These are phyloP conservation scores for Dimorphilus gyrociliatus DNA, from an alignment of 2,888 invertebrate species.

Conservation along the genomic window DNA sequence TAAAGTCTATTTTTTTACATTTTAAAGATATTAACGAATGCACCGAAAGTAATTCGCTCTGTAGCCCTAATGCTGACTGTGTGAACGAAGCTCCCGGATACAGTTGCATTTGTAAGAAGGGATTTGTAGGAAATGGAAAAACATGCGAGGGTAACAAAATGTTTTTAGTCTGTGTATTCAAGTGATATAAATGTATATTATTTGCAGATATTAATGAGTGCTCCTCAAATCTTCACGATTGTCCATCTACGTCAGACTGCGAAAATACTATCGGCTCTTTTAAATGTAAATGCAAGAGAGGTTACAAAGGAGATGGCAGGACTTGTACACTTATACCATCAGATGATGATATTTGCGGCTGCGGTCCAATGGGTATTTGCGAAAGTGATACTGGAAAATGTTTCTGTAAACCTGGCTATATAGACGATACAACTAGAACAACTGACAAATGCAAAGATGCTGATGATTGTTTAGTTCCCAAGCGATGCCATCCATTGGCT, in stretches of 20 bases:
- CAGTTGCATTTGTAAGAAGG: neutral
- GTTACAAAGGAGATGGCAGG: neutral
- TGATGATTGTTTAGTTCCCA: neutral
- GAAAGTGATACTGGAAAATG: neutral
- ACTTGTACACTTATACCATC: neutral
- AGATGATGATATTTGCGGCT: neutral
- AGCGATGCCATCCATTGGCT: neutral
- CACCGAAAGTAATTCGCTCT: neutral
- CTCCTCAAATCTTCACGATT: neutral
- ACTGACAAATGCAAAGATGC: neutral
- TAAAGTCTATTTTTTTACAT: neutral
- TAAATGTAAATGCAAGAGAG: constrained; percentile 1
- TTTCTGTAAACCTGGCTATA: neutral
- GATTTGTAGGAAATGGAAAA: neutral
- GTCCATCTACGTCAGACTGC: neutral
- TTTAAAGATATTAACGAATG: constrained; percentile 1
- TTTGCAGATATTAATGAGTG: constrained; percentile 1
- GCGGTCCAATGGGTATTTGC: neutral
- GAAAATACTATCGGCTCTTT: neutral
- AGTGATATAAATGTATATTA: neutral
- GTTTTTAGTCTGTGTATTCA: neutral
- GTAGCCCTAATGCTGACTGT: neutral
- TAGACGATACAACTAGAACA: neutral
- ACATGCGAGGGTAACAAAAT: neutral
- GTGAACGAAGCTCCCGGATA: neutral